Conservation (phyloP, 2,888 invertebrate species). For the Thymelicus sylvestris region DNA sequence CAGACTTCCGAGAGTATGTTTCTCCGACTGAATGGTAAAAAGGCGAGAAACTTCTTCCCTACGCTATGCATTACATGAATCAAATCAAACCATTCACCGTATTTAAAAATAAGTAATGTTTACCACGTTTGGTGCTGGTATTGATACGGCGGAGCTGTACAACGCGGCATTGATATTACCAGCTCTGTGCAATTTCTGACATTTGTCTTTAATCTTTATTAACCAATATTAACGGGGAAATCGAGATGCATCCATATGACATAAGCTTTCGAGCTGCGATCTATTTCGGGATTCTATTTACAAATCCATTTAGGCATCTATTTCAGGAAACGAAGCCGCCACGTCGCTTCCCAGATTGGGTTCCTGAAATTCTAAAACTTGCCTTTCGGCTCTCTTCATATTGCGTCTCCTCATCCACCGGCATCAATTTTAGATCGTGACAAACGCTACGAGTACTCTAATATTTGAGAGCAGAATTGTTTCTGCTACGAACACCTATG, state of each 20-base stretch:
- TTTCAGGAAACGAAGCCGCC: slow-evolving; percentile 33
- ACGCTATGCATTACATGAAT: too few relatives aligned
- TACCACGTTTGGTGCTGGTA: too few relatives aligned
- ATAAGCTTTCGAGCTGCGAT: slow-evolving; percentile 30
- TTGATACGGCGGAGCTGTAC: neutral
- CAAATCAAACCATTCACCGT: too few relatives aligned
- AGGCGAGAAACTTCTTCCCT: too few relatives aligned
- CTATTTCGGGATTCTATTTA: slow-evolving; percentile 37
- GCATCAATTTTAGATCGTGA: neutral
- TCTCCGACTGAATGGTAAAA: too few relatives aligned
- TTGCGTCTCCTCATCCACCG: neutral
- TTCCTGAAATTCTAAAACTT: slow-evolving; percentile 36
- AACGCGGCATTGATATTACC: too few relatives aligned
- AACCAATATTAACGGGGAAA: slow-evolving; percentile 4
- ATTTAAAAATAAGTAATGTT: too few relatives aligned
- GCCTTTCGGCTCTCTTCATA: slow-evolving; percentile 12
- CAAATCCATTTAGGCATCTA: slow-evolving; percentile 37
- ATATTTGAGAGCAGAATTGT: too few relatives aligned
- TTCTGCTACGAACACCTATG: too few relatives aligned
- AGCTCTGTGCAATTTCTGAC: neutral
- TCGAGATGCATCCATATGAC: slow-evolving; percentile 24
- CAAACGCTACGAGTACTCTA: neutral
- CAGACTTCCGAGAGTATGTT: too few relatives aligned
- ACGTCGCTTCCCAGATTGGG: slow-evolving; percentile 31
- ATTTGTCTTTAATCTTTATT: neutral